Evolutionary conservation across 2,797 vertebrate genomes (phyloP).

Genomic region (Intellagama lesueurii): DNA sequence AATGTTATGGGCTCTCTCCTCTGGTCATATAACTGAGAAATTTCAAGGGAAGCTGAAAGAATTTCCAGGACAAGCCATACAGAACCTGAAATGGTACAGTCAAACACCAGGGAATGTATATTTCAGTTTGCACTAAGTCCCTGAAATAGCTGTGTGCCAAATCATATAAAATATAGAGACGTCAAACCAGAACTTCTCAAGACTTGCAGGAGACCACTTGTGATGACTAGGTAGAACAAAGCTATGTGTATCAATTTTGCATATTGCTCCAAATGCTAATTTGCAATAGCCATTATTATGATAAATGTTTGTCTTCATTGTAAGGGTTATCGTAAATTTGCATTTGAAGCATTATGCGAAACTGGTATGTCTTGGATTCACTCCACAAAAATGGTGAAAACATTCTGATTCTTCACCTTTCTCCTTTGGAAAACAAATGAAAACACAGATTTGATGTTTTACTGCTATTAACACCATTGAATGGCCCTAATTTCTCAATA

Average conservation of each 20-base stretch:
- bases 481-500: conserved; percentile 77
- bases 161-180: neutral
- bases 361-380: conserved; percentile 55
- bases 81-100: neutral
- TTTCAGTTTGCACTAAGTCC: neutral
- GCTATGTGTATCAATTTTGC: neutral
- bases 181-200: neutral
- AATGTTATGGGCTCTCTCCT: neutral
- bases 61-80: neutral
- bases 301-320: neutral
- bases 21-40: neutral
- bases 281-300: no score
- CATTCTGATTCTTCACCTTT: conserved; percentile 65
- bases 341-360: conserved; percentile 48
- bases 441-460: conserved; percentile 71
- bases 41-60: neutral
- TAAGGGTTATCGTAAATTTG: conserved; percentile 1
- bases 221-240: neutral
- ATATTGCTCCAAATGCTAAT: no score
- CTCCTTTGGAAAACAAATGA: conserved; percentile 70
- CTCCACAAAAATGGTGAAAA: conserved; percentile 69
- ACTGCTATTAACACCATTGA: conserved; percentile 72
- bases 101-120: neutral
- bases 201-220: neutral
- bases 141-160: neutral